Conservation (phyloP, 2,888 invertebrate genomes). For the Callimorpha dominula region DNA sequence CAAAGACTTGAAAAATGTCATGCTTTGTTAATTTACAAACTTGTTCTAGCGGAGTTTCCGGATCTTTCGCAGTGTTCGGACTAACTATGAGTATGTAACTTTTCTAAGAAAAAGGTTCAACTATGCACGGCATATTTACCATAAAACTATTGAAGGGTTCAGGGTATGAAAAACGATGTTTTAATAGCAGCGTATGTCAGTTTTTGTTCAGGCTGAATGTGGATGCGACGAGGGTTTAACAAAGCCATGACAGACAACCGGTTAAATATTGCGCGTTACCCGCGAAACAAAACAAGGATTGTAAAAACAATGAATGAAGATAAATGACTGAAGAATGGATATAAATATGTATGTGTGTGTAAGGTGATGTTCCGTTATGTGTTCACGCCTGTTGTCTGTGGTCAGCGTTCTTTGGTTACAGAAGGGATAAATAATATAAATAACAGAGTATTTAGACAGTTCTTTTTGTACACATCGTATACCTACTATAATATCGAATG, state of each 20-base stretch:
- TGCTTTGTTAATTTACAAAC: no score
- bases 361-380: neutral
- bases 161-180: constrained; percentile 15
- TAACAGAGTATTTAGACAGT: neutral
- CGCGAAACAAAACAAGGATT: constrained; percentile 7
- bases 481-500: neutral
- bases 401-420: neutral
- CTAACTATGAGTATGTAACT: neutral
- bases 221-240: constrained; percentile 20
- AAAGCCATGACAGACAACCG: constrained; percentile 15
- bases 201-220: constrained; percentile 20
- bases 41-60: no score
- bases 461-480: neutral
- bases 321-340: constrained; percentile 14
- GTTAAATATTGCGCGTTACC: constrained; percentile 16
- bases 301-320: constrained; percentile 11
- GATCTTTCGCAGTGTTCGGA: neutral
- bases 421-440: neutral
- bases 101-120: neutral
- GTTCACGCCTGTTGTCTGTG: neutral
- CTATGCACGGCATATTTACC: neutral
- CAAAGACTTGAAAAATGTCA: no score
- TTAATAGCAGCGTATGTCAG: constrained; percentile 11
- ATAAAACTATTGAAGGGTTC: constrained; percentile 12
- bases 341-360: neutral